Conservation (phyloP, 2,888 invertebrate species). For the Gari tellinella region DNA sequence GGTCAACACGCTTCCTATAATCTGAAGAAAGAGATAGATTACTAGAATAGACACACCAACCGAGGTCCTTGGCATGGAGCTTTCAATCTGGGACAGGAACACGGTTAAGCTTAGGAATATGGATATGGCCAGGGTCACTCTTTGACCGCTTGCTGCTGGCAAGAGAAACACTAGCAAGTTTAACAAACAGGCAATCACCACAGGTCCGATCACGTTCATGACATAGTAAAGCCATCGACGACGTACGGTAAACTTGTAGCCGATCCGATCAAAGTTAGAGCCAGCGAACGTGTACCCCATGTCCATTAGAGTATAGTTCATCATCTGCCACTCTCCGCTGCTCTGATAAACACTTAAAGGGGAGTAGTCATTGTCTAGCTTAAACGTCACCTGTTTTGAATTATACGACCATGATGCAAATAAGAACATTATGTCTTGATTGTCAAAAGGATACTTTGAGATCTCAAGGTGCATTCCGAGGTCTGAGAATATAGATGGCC, state of each 20-base stretch:
- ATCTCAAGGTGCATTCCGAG: conserved; percentile 8
- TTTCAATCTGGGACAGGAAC: conserved; percentile 49
- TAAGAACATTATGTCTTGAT: conserved; percentile 10
- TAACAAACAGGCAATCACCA: conserved; percentile 45
- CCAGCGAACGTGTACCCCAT: not conserved
- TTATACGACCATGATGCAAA: conserved; percentile 29
- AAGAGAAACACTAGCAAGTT: conserved; percentile 54
- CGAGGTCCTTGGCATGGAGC: conserved; percentile 48
- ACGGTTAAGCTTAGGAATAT: conserved; percentile 60
- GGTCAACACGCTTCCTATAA: too few relatives aligned
- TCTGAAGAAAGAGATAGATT: conserved; percentile 33
- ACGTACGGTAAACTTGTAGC: conserved; percentile 27
- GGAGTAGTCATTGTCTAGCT: not conserved
- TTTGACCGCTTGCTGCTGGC: conserved; percentile 59
- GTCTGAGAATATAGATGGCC: conserved; percentile 16
- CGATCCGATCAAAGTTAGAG: conserved; percentile 3
- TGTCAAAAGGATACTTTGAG: conserved; percentile 36
- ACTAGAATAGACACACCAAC: conserved; percentile 52
- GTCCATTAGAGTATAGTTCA: not conserved
- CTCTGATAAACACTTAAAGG: conserved; percentile 10
- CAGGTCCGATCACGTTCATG: conserved; percentile 53
- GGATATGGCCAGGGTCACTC: conserved; percentile 56
- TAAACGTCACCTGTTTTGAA: conserved; percentile 1
- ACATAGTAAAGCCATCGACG: conserved; percentile 50
- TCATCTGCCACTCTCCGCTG: conserved; percentile 18